Evolutionary conservation across 2,113 vertebrate genomes (phyloP).

Genomic region (Aphelocoma coerulescens): DNA sequence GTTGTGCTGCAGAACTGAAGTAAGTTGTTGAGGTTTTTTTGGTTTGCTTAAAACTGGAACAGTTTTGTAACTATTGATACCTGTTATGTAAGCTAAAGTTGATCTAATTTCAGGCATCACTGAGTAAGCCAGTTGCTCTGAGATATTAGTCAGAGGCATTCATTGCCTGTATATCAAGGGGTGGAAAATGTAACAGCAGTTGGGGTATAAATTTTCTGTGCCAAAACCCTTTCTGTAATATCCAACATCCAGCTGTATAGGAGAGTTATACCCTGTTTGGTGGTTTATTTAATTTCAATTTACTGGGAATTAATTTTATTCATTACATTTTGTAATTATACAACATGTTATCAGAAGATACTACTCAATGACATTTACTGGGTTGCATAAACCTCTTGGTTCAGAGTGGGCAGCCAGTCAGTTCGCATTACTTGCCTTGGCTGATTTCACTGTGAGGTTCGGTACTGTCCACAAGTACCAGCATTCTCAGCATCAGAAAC

Average conservation of each 20-base stretch:
- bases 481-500: not conserved
- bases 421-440: not conserved
- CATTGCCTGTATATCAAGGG: not conserved
- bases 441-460: not conserved
- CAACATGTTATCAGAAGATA: not conserved
- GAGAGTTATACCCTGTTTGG: not conserved
- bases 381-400: not conserved
- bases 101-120: slow-evolving; percentile 28
- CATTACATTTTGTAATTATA: not conserved
- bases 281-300: not conserved
- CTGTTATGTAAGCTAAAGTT: not conserved
- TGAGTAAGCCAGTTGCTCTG: not conserved
- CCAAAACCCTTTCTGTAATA: not conserved
- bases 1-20: not conserved
- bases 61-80: not conserved
- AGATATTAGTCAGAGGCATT: not conserved
- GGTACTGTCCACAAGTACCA: not conserved
- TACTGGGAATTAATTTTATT: not conserved
- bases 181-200: not conserved
- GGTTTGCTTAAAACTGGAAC: not conserved
- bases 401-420: not conserved
- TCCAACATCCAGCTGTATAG: not conserved
- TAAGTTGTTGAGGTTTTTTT: not conserved
- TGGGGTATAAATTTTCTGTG: not conserved
- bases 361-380: not conserved